These are phyloP conservation scores for Enteromius afrohamiltoni DNA, from an alignment of 2,797 vertebrate species.

Conservation along the genomic window DNA sequence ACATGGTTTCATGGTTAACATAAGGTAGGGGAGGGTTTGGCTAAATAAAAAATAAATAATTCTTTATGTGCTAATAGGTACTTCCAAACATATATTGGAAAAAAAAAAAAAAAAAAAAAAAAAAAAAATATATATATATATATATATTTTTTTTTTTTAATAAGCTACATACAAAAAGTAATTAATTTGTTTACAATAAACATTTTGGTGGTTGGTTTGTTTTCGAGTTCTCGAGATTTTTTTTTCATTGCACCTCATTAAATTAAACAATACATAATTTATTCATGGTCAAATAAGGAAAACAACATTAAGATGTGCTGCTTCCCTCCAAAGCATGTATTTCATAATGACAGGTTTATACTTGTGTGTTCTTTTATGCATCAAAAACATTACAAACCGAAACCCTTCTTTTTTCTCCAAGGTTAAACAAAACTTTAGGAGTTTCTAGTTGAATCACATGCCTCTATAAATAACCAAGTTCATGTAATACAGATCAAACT, in stretches of 20 bases:
- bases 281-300: conserved; percentile 52
- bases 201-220: conserved; percentile 8
- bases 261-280: conserved; percentile 41
- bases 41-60: neutral
- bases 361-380: conserved; percentile 41
- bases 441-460: conserved; percentile 16
- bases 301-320: conserved; percentile 39
- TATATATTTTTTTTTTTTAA: neutral
- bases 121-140: no score
- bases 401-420: conserved; percentile 25
- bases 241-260: conserved; percentile 48
- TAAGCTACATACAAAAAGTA: neutral
- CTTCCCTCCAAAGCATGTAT: conserved; percentile 16
- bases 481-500: conserved; percentile 47
- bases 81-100: neutral
- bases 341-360: conserved; percentile 46
- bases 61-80: neutral
- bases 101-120: no score
- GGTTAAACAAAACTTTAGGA: conserved; percentile 36
- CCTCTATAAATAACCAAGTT: conserved; percentile 32
- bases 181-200: conserved; percentile 31
- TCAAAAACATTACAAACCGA: conserved; percentile 29
- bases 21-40: neutral
- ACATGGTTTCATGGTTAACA: neutral
- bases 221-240: neutral